phyloP scores from a whole-genome alignment of 2,888 invertebrate genomes.

The Tricholauxania praeusta region DNA sequence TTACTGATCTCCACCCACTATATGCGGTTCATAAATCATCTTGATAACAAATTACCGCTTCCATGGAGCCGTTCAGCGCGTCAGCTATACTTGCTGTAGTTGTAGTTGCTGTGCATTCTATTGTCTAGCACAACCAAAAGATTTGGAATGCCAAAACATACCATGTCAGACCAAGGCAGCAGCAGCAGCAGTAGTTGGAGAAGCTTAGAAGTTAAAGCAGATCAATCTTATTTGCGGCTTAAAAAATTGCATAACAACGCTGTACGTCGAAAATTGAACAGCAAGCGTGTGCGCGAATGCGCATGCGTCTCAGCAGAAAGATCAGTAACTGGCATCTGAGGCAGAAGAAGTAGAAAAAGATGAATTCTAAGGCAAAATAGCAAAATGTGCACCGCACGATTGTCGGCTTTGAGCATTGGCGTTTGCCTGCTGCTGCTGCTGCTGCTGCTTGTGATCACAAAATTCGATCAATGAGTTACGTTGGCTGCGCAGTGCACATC shows the following conservation, averaged over 20 bases:
- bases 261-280: neutral
- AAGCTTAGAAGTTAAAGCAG: slow-evolving; percentile 58
- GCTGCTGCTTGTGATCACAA: neutral
- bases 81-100: neutral
- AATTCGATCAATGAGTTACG: neutral
- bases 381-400: slow-evolving; percentile 30
- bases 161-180: neutral
- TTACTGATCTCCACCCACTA: slow-evolving; percentile 57
- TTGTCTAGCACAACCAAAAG: neutral
- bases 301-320: neutral
- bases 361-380: neutral
- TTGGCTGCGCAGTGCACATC: neutral
- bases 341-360: neutral
- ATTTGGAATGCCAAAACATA: neutral
- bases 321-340: slow-evolving; percentile 19
- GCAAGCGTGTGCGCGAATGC: slow-evolving; percentile 5
- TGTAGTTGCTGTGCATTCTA: slow-evolving; percentile 12
- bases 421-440: slow-evolving; percentile 1
- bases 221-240: slow-evolving; percentile 57
- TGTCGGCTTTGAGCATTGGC: neutral
- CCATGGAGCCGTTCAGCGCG: slow-evolving; percentile 47
- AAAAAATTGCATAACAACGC: slow-evolving; percentile 19
- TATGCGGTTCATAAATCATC: slow-evolving; percentile 65
- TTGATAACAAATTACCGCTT: slow-evolving; percentile 66
- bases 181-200: slow-evolving; percentile 14